Evolutionary conservation across 2,113 vertebrate genomes (phyloP), one percentile per base, ranked within the genome.

Genomic region (Gymnocephalus cernua): DNA sequence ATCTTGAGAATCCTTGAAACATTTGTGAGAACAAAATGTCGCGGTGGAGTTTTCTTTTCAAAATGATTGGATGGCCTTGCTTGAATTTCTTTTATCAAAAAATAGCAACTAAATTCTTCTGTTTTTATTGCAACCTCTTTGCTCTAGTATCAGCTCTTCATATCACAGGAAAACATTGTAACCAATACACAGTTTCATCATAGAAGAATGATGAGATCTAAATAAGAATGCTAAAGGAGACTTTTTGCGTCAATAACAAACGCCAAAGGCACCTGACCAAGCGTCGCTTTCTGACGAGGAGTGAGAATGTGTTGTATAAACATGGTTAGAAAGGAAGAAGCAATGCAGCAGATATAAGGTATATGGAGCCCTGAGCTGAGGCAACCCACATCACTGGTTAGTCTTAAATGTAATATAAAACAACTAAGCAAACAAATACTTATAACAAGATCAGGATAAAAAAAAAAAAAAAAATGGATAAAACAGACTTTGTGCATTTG

Each of bases 1-100:
- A 70, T 47, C 41, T 70, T 38, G 1, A 21, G 27, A 47, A 74
- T 59, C 77, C 68, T 74, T 86, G 50, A 68, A 85, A 83, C 50
- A 41, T 73, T 63, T 38, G 15, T 14, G 41, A 59, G 25, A 54
- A 72, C 32, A 75, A 45, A 82, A 19, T 71, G 0, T 38, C 59
- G 48, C 14, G 70, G 25, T 64, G 62, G 65, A 68, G 41, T 38
- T 50, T 82, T 41, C 38, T 41, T 66, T 38, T 25, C 14, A 3
- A 73, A 25, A 50, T 32, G 23, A 35, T 41, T 44, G 13, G 4
- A 70, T 57, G 58, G 7, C 50, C 68, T 74, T 63, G 27, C 19
- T 82, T 62, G 3, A 35, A 12, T 68, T 41, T 48, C 18, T 85
- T 75, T 84, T 19, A 71, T 74, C 41, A 48, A 47, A 63, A 65